These are phyloP conservation scores for Eueides isabella DNA, from an alignment of 1,140 invertebrate species.

Conservation along the genomic window DNA sequence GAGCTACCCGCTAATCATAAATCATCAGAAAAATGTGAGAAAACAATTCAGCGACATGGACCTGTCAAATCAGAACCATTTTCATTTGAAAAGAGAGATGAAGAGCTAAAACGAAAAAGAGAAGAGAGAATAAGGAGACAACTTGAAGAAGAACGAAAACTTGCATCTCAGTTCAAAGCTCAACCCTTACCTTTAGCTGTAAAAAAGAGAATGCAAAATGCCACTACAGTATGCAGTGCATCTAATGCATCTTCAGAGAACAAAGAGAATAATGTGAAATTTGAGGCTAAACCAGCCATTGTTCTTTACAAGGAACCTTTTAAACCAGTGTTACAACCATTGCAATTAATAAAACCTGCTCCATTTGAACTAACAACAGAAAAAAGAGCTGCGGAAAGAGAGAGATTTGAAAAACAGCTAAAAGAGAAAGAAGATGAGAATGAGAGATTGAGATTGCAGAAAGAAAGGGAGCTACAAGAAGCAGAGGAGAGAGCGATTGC, in stretches of 20 bases:
- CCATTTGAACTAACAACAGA: constrained; percentile 70
- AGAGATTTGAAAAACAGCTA: constrained; percentile 64
- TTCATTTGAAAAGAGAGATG: constrained; percentile 73
- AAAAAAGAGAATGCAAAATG: constrained; percentile 59
- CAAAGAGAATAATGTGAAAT: constrained; percentile 69
- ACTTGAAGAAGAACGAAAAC: constrained; percentile 66
- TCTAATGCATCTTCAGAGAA: constrained; percentile 67
- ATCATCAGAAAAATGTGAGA: constrained; percentile 46
- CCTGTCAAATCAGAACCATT: constrained; percentile 69
- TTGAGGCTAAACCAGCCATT: constrained; percentile 65
- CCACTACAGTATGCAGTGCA: constrained; percentile 44
- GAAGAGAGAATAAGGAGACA: constrained; percentile 67
- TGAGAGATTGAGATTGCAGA: constrained; percentile 54
- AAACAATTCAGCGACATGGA: constrained; percentile 50
- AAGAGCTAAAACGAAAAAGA: constrained; percentile 60
- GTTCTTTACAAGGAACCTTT: constrained; percentile 75
- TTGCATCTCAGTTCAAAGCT: constrained; percentile 69
- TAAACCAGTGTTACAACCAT: constrained; percentile 58
- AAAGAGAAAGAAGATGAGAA: constrained; percentile 70
- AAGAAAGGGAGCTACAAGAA: constrained; percentile 57
- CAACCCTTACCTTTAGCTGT: constrained; percentile 68
- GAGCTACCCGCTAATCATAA: constrained; percentile 28
- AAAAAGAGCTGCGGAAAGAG: constrained; percentile 67
- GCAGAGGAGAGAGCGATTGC: constrained; percentile 58
- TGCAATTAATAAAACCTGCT: constrained; percentile 50